Evolutionary conservation across 2,797 vertebrate genomes (phyloP).

Genomic region (Sebastes alutus): DNA sequence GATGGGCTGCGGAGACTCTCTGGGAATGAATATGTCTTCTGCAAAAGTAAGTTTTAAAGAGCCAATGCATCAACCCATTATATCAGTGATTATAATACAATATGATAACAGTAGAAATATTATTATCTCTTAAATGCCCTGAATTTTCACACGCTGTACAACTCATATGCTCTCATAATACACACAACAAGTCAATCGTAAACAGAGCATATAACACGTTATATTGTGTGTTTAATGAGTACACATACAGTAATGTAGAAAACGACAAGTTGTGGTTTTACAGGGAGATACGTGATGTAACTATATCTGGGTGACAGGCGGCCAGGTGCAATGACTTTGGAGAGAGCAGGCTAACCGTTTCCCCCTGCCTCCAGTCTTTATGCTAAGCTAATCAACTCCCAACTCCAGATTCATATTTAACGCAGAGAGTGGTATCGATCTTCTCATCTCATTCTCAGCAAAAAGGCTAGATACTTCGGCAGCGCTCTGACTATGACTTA

Average conservation of each 20-base stretch:
- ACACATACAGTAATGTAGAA: not conserved
- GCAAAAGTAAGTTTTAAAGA: constrained; percentile 86
- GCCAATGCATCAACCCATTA: not conserved
- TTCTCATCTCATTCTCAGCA: not conserved
- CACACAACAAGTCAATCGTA: not conserved
- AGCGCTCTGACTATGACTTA: not conserved
- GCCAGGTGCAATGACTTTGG: not conserved
- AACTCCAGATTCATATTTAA: not conserved
- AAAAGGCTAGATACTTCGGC: not conserved
- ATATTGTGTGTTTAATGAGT: not conserved
- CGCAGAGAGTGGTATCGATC: not conserved
- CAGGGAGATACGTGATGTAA: too few species aligned
- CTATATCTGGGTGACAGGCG: not conserved
- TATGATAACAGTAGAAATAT: not conserved
- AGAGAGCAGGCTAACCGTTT: not conserved
- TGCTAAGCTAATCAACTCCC: not conserved
- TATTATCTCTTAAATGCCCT: not conserved
- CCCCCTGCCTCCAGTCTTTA: not conserved
- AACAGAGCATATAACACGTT: not conserved
- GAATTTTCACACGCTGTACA: not conserved
- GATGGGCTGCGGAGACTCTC: constrained; percentile 93
- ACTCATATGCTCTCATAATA: not conserved
- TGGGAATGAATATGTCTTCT: constrained; percentile 92
- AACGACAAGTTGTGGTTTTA: not conserved
- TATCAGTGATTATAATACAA: not conserved